Evolutionary conservation across 1,140 invertebrate species (phyloP).

Genomic region (Mya arenaria): DNA sequence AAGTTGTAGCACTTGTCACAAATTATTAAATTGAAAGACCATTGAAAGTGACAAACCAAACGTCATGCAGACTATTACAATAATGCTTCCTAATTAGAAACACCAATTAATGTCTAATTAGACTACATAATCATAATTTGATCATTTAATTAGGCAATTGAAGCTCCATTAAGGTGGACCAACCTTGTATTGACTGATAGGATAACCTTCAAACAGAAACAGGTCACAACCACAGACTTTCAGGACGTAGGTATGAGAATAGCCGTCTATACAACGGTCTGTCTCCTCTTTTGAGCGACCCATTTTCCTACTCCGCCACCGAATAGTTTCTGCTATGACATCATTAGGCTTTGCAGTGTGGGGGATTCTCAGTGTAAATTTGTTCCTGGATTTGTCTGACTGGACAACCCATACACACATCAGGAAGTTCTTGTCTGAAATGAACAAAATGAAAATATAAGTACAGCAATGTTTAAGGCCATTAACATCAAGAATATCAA

Average conservation of each 20-base stretch:
- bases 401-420: conserved; percentile 82
- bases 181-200: conserved; percentile 80
- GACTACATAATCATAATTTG: too few relatives aligned
- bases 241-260: conserved; percentile 76
- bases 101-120: too few relatives aligned
- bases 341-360: conserved; percentile 80
- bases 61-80: too few relatives aligned
- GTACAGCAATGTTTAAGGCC: too few relatives aligned
- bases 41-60: too few relatives aligned
- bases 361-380: conserved; percentile 82
- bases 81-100: too few relatives aligned
- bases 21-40: too few relatives aligned
- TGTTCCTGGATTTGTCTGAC: conserved; percentile 77
- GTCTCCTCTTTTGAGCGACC: conserved; percentile 78
- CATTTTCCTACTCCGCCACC: conserved; percentile 79
- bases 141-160: too few relatives aligned
- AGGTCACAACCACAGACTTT: conserved; percentile 80
- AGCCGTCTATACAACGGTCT: conserved; percentile 78
- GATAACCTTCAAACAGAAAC: conserved; percentile 77
- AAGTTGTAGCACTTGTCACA: too few relatives aligned
- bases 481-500: too few relatives aligned
- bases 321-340: conserved; percentile 82
- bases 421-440: conserved; percentile 77
- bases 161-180: too few relatives aligned
- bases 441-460: too few relatives aligned